These are phyloP conservation scores for Pocillopora damicornis DNA, from an alignment of 64 coral and sea anemone species.

Conservation along the genomic window DNA sequence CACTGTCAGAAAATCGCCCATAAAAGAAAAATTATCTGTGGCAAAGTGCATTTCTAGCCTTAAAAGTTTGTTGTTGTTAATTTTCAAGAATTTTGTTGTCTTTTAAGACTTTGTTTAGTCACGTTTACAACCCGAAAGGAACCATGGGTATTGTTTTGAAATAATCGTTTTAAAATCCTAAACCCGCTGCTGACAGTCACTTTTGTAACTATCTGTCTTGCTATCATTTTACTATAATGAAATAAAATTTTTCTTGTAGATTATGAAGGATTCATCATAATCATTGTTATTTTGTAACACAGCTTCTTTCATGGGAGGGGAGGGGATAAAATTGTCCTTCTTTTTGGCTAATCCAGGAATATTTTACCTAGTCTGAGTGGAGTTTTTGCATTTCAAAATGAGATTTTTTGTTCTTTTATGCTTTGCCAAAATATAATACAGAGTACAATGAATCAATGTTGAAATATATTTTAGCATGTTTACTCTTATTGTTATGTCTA, in stretches of 20 bases:
- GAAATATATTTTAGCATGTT: too few species aligned
- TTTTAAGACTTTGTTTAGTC: slow-evolving; percentile 77
- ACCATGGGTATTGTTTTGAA: slow-evolving; percentile 74
- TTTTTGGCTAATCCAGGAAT: too few species aligned
- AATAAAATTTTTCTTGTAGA: background rate
- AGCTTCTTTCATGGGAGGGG: background rate
- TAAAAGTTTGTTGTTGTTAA: slow-evolving; percentile 70
- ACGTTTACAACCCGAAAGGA: slow-evolving; percentile 44
- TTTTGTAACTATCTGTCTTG: background rate
- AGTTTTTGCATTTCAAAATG: too few species aligned
- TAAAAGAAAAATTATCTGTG: background rate
- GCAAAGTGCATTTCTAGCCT: slow-evolving; percentile 34
- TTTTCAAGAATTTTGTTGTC: slow-evolving; percentile 45
- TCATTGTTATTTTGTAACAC: background rate
- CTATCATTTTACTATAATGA: background rate
- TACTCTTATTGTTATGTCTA: too few species aligned
- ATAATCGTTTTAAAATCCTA: background rate
- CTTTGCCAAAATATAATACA: too few species aligned
- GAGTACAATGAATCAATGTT: too few species aligned
- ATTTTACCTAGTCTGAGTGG: background rate
- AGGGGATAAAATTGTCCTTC: background rate
- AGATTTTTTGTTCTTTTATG: too few species aligned
- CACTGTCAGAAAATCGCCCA: background rate
- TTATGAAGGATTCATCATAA: background rate
- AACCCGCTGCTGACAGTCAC: background rate